Evolutionary conservation across 2,797 vertebrate species (phyloP).

Genomic region (Manis pentadactyla): DNA sequence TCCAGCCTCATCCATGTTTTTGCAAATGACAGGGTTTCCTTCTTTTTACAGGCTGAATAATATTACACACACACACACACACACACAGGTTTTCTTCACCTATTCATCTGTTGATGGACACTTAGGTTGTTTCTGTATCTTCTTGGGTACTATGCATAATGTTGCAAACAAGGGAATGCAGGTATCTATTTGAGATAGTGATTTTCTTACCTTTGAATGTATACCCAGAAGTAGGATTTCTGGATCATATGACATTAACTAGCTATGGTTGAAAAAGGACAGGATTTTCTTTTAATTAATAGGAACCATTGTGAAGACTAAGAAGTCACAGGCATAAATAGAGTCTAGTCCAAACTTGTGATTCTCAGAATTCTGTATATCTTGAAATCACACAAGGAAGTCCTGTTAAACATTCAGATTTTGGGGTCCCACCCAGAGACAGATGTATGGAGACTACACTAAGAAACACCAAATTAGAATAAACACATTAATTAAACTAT

Average conservation of each 20-base stretch:
- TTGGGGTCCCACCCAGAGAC: neutral
- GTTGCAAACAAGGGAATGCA: neutral
- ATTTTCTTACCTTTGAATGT: neutral
- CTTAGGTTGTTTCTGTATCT: neutral
- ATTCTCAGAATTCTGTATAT: neutral
- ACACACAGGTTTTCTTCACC: neutral
- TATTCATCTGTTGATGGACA: neutral
- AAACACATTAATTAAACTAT: neutral
- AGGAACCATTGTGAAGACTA: neutral
- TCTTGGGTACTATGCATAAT: neutral
- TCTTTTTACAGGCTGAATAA: neutral
- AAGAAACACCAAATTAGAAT: conserved; percentile 22
- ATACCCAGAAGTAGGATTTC: neutral
- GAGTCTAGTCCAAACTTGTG: neutral
- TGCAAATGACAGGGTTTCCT: neutral
- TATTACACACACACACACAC: neutral
- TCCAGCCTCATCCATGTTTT: neutral
- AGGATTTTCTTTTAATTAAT: neutral
- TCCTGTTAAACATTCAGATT: conserved; percentile 3
- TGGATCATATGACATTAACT: neutral
- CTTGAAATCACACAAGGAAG: neutral
- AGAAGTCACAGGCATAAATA: neutral
- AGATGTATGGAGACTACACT: neutral
- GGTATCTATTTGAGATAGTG: neutral
- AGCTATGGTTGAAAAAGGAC: neutral